These are phyloP conservation scores for Linhomoeus sp. DNA, from an alignment of 2,888 invertebrate genomes.

Conservation along the genomic window DNA sequence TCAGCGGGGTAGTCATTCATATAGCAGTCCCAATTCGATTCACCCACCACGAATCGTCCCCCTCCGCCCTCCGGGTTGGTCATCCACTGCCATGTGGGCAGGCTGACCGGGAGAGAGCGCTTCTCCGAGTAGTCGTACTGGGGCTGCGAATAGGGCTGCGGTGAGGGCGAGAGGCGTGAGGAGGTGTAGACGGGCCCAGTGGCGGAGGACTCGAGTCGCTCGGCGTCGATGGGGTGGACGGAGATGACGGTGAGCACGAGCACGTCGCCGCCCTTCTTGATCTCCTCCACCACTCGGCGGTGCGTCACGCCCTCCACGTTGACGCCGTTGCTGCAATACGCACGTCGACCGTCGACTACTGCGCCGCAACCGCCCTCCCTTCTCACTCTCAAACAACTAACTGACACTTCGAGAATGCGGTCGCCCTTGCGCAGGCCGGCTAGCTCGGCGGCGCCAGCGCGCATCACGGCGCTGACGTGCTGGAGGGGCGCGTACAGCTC, in stretches of 20 bases:
- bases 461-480: slow-evolving; percentile 95
- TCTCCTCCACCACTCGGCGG: slow-evolving; percentile 94
- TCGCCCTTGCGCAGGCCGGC: slow-evolving; percentile 95
- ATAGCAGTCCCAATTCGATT: too few species aligned
- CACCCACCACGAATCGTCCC: neutral
- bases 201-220: slow-evolving; percentile 43
- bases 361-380: too few species aligned
- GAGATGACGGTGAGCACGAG: slow-evolving; percentile 87
- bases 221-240: slow-evolving; percentile 53
- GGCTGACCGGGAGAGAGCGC: slow-evolving; percentile 48
- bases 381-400: too few species aligned
- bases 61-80: slow-evolving; percentile 36
- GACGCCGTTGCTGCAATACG: slow-evolving; percentile 71
- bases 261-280: slow-evolving; percentile 93
- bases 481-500: slow-evolving; percentile 96
- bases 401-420: slow-evolving; percentile 97
- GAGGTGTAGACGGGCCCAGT: neutral
- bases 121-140: slow-evolving; percentile 48
- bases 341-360: too few species aligned
- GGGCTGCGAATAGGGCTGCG: slow-evolving; percentile 4
- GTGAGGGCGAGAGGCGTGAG: slow-evolving; percentile 17
- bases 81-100: slow-evolving; percentile 82
- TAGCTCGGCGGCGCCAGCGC: slow-evolving; percentile 87
- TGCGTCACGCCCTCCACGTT: slow-evolving; percentile 99
- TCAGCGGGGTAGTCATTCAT: too few species aligned